Evolutionary conservation across 1,140 invertebrate species (phyloP).

Genomic region (Heliconius hermathena): DNA sequence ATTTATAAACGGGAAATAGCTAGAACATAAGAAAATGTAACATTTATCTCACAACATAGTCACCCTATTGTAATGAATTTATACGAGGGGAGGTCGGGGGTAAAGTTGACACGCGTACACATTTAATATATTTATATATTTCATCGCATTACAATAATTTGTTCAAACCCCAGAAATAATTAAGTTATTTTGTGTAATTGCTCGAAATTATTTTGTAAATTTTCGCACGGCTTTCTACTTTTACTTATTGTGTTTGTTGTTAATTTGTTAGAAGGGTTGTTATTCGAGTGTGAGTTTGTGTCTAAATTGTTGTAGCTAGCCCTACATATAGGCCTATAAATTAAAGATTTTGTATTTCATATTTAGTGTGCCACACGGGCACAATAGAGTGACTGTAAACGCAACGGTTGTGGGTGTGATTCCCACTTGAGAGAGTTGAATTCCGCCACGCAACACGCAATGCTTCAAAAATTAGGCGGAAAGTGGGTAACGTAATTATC

Average conservation of each 20-base stretch:
- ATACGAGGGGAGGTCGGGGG: slow-evolving; percentile 6
- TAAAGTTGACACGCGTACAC: slow-evolving; percentile 17
- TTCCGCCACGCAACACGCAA: no score
- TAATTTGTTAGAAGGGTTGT: not conserved
- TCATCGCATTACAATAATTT: slow-evolving; percentile 20
- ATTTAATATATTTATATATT: slow-evolving; percentile 22
- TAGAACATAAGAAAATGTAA: not conserved
- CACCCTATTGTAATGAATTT: slow-evolving; percentile 17
- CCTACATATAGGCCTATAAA: no score
- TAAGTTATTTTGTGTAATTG: slow-evolving; percentile 11
- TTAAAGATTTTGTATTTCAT: no score
- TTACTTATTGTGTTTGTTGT: not conserved
- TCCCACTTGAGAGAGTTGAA: no score
- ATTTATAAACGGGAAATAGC: no score
- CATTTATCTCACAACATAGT: not conserved
- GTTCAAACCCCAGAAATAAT: slow-evolving; percentile 3
- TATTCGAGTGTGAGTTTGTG: not conserved
- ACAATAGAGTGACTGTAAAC: no score
- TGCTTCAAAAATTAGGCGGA: no score
- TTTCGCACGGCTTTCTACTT: slow-evolving; percentile 2
- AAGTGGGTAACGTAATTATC: no score
- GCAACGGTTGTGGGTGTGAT: no score
- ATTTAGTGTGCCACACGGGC: no score
- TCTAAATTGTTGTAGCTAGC: no score
- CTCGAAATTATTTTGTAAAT: slow-evolving; percentile 10